Conservation (phyloP, 2,113 vertebrate genomes). For the Muntiacus reevesi region DNA sequence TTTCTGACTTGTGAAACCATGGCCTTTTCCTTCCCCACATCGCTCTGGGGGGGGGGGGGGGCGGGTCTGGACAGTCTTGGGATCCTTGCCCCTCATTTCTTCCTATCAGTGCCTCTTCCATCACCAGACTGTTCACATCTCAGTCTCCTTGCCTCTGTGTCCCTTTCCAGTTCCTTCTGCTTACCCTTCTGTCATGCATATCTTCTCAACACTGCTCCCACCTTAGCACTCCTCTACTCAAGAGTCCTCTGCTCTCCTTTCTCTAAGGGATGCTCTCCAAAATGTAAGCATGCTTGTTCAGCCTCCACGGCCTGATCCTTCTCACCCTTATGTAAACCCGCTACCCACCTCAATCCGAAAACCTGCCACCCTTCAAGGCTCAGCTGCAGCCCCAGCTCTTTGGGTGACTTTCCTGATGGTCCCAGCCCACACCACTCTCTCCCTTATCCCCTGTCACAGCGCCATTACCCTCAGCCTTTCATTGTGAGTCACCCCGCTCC, state of each 20-base stretch:
- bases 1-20: background rate
- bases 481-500: background rate
- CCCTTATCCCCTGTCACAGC: background rate
- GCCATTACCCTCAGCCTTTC: background rate
- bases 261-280: rapidly evolving
- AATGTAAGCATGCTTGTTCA: background rate
- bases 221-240: background rate
- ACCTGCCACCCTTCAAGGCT: background rate
- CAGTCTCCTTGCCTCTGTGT: background rate
- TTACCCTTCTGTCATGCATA: background rate
- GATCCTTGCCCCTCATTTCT: background rate
- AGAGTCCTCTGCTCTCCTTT: background rate
- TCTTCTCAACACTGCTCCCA: background rate
- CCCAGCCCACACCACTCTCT: background rate
- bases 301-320: background rate
- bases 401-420: background rate
- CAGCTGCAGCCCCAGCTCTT: background rate
- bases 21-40: background rate
- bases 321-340: background rate
- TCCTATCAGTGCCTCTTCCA: background rate
- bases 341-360: background rate
- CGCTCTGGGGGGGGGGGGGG: background rate
- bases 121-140: rapidly evolving
- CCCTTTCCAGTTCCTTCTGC: background rate
- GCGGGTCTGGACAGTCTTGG: background rate